phyloP scores from a whole-genome alignment of 2,797 vertebrate genomes.

The Eptatretus atami region DNA sequence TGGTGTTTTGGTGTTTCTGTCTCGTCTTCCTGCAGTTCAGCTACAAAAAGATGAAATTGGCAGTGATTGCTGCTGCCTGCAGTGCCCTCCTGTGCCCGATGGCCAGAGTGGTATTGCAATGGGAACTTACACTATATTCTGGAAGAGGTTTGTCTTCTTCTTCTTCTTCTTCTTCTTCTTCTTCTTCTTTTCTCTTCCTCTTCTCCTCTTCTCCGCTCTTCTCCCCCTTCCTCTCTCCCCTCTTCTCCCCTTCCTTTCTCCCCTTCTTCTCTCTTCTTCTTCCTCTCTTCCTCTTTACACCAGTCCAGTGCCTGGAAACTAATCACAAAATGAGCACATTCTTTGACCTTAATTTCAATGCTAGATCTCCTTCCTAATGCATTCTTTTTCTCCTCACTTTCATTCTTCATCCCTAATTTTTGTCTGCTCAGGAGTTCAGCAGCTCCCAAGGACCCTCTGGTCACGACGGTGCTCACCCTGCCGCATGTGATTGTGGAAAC shows the following conservation, averaged over 20 bases:
- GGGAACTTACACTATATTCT: slow-evolving; percentile 48
- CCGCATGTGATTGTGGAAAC: slow-evolving; percentile 53
- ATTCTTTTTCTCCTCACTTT: neutral
- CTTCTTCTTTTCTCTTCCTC: neutral
- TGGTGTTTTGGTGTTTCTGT: slow-evolving; percentile 2
- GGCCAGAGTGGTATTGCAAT: slow-evolving; percentile 34
- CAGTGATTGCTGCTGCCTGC: slow-evolving; percentile 72
- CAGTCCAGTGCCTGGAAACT: no score
- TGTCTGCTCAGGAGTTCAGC: slow-evolving; percentile 25
- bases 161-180: neutral
- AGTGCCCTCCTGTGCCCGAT: slow-evolving; percentile 28
- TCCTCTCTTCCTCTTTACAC: no score
- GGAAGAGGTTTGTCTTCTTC: slow-evolving; percentile 27
- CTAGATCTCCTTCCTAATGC: neutral
- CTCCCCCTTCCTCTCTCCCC: no score
- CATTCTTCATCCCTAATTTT: neutral
- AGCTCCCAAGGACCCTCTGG: slow-evolving; percentile 22
- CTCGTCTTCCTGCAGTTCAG: slow-evolving; percentile 25
- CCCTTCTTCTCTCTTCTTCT: no score
- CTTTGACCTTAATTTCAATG: no score
- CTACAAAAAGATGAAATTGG: slow-evolving; percentile 63
- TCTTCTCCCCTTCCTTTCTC: no score
- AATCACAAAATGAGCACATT: no score
- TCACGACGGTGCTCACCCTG: slow-evolving; percentile 37
- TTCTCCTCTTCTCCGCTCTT: neutral